phyloP scores from a whole-genome alignment of 2,888 invertebrate species.

The Metopia argyrocephala region DNA sequence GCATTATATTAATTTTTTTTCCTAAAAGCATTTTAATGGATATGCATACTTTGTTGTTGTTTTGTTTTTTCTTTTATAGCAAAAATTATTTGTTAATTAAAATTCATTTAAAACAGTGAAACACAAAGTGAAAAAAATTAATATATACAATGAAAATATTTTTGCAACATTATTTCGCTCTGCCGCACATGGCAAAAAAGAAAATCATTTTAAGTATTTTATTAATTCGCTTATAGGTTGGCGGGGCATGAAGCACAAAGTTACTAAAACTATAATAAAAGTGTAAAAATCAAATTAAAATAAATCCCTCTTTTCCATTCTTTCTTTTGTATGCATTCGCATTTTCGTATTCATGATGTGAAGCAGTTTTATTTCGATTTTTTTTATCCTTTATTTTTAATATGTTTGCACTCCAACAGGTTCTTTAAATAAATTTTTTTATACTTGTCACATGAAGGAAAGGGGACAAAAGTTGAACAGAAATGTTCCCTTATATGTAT shows the following conservation, averaged over 20 bases:
- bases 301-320: conserved; percentile 25
- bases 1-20: conserved; percentile 10
- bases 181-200: conserved; percentile 39
- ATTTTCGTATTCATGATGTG: not conserved
- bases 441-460: not conserved
- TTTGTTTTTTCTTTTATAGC: not conserved
- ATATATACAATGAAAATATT: conserved; percentile 10
- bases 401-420: conserved; percentile 53
- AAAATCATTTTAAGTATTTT: not conserved
- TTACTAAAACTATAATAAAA: not conserved
- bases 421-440: conserved; percentile 59
- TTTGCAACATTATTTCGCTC: conserved; percentile 35
- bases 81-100: not conserved
- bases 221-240: not conserved
- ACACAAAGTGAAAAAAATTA: not conserved
- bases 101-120: not conserved
- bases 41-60: not conserved
- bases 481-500: not conserved
- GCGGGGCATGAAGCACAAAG: not conserved
- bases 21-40: not conserved
- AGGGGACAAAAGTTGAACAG: not conserved
- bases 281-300: conserved; percentile 55
- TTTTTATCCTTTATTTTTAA: not conserved
- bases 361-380: not conserved
- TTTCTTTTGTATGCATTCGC: not conserved